These are phyloP conservation scores for Melanotaenia duboulayi DNA, from an alignment of 2,113 vertebrate genomes.

Conservation along the genomic window DNA sequence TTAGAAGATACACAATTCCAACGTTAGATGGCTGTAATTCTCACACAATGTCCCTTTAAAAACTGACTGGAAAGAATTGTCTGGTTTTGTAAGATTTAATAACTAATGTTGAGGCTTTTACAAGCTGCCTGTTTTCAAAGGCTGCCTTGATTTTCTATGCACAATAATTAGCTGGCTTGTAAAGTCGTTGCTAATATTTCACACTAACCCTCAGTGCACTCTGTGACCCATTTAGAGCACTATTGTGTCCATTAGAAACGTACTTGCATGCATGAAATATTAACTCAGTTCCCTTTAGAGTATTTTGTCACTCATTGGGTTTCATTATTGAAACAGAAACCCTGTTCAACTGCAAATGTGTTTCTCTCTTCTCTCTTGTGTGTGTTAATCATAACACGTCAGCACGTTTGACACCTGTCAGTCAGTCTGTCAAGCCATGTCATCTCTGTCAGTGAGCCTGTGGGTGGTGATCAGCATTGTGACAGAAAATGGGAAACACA, in stretches of 20 bases:
- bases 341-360: slow-evolving; percentile 9
- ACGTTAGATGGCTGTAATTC: too few relatives aligned
- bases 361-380: slow-evolving; percentile 9
- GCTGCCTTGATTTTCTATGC: slow-evolving; percentile 32
- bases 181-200: slow-evolving; percentile 66
- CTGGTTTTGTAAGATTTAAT: slow-evolving; percentile 47
- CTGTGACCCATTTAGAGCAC: slow-evolving; percentile 43
- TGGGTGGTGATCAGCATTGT: slow-evolving; percentile 60
- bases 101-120: slow-evolving; percentile 51
- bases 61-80: slow-evolving; percentile 52
- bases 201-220: slow-evolving; percentile 52
- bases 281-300: slow-evolving; percentile 51
- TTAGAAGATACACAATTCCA: too few relatives aligned
- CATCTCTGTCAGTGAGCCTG: slow-evolving; percentile 40
- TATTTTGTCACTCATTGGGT: slow-evolving; percentile 43
- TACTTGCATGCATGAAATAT: slow-evolving; percentile 68
- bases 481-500: slow-evolving; percentile 54
- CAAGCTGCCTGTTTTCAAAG: slow-evolving; percentile 54
- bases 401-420: slow-evolving; percentile 61
- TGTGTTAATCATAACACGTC: slow-evolving; percentile 31
- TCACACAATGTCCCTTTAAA: too few relatives aligned
- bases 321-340: slow-evolving; percentile 24
- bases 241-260: slow-evolving; percentile 70
- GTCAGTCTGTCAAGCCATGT: slow-evolving; percentile 53
- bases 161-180: slow-evolving; percentile 68